Base-by-base conservation (phyloP, 2,113 vertebrate genomes). In the Entomyzon cyanotis region DNA sequence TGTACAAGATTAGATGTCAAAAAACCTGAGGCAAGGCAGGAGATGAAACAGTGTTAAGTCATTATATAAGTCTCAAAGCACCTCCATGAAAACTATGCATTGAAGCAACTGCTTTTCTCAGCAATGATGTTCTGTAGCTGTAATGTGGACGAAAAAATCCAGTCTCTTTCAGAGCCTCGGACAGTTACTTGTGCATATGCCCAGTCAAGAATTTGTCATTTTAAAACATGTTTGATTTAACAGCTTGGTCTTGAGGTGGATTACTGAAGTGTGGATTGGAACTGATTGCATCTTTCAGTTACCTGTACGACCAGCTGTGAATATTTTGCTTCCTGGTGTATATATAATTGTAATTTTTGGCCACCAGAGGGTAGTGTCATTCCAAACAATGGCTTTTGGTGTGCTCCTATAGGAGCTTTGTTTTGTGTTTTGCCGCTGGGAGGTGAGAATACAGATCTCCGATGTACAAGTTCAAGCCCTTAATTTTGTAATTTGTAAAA, bases 281-380 rank as follows among this genome's bases (percentile, higher is more conserved):
- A 74, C 4, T 20, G 23, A 52, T 67, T 39, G 11, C 3, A 3
- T 42, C n/a, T 80, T 67, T 50, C 27, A 37, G 33, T 37, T 75
- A 18, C 3, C 50, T 53, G 10, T 41, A 46, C 0, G 0, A 13
- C 11, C 53, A 22, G 27, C n/a, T 47, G 53, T 37, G 39, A 35
- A 5, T 28, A 2, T 15, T 50, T 59, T 23, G 28, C 64, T 92
- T 68, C n/a, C 15, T 5, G 15, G 5, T 67, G 25, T 62, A 23
- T 7, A 0, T 16, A 21, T 3, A 68, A 9, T 25, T 73, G 12
- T 15, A 10, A 21, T 53, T 62, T 77, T 42, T 87, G 39, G 79
- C 95, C 96, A 86, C 75, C 56, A 96, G 96, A 94, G 90, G 94
- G 95, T 62, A 78, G 75, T 80, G 79, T 89, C 27, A 80, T 83